Percentiles rank a stretch among this genome's conserved stretches.
Evolutionary conservation across 1,140 invertebrate species (phyloP).

Genomic region (Trypoxylus dichotomus): DNA sequence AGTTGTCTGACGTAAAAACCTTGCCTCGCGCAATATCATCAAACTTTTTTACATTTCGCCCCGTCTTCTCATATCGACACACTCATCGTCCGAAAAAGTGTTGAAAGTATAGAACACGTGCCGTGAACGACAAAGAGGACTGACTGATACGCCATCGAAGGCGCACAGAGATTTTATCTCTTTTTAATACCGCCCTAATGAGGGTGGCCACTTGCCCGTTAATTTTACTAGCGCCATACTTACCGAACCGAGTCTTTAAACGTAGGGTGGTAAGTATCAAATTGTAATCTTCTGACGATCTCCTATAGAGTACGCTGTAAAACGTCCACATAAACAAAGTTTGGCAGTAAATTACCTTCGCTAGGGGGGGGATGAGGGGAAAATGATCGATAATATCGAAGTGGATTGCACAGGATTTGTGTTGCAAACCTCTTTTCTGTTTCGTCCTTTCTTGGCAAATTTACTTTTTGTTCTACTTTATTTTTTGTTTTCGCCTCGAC

Average conservation of each 20-base stretch:
- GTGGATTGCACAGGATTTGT: not conserved
- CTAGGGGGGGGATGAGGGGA: not conserved
- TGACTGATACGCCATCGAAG: not conserved
- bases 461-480: no score
- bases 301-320: not conserved
- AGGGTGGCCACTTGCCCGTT: not conserved
- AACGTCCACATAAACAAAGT: not conserved
- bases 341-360: not conserved
- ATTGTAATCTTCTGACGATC: not conserved
- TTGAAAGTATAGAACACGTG: not conserved
- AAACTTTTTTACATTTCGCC: not conserved
- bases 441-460: not conserved
- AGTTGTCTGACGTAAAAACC: not conserved
- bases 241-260: not conserved
- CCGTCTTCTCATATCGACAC: not conserved
- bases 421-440: not conserved
- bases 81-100: not conserved
- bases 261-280: not conserved
- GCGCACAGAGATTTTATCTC: not conserved
- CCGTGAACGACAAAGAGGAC: not conserved
- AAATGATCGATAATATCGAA: not conserved
- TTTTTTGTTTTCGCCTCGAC: not conserved
- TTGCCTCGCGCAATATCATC: not conserved
- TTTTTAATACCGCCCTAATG: not conserved
- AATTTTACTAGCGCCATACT: not conserved